Evolutionary conservation across 2,797 vertebrate genomes (phyloP).

Genomic region (Pipistrellus nathusii): DNA sequence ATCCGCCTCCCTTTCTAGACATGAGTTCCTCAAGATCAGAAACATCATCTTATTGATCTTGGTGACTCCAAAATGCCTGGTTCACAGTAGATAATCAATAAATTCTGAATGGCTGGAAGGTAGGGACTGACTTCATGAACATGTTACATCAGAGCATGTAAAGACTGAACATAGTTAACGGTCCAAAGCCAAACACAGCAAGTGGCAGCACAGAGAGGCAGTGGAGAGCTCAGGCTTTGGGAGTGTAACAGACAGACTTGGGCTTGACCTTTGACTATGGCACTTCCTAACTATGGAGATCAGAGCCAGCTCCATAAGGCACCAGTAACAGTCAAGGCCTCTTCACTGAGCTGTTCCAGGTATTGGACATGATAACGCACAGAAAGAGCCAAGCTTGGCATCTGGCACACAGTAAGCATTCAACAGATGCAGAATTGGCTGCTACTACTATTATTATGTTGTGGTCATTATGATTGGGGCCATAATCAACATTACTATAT

Average conservation of each 20-base stretch:
- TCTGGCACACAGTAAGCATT: neutral
- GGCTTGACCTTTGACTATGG: neutral
- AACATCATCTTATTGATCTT: neutral
- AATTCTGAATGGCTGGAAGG: neutral
- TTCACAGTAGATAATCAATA: neutral
- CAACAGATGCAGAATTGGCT: neutral
- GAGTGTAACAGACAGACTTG: neutral
- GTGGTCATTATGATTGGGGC: neutral
- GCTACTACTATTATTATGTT: neutral
- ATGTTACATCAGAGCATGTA: neutral
- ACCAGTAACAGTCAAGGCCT: neutral
- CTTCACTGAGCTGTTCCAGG: neutral
- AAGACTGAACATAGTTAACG: neutral
- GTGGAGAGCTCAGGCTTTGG: neutral
- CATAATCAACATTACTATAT: neutral
- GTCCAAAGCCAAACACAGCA: neutral
- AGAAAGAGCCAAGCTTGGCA: neutral
- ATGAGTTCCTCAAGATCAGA: neutral
- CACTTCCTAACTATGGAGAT: neutral
- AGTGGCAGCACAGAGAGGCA: neutral
- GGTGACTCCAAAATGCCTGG: neutral
- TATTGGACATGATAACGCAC: neutral
- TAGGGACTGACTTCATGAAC: neutral
- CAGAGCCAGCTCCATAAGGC: neutral
- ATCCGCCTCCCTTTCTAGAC: neutral